phyloP scores from a whole-genome alignment of 2,113 vertebrate genomes.

The Bubalus kerabau region DNA sequence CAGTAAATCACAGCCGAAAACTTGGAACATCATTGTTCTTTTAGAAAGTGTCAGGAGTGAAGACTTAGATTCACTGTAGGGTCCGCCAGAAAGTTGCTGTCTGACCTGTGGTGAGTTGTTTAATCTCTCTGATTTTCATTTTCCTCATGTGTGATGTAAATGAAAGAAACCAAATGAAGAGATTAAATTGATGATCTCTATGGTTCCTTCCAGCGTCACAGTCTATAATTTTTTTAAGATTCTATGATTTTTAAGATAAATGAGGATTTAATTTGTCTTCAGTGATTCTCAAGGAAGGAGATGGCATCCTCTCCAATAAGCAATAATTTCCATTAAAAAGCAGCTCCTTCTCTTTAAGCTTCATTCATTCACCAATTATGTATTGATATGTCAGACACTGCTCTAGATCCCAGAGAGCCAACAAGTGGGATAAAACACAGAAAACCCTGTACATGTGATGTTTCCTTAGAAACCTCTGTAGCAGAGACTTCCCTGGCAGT shows the following conservation, averaged over 20 bases:
- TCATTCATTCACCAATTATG: not conserved
- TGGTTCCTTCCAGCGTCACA: not conserved
- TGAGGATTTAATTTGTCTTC: not conserved
- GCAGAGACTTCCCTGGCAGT: not conserved
- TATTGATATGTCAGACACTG: not conserved
- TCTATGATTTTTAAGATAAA: not conserved
- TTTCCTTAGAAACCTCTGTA: not conserved
- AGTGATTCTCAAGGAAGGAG: not conserved
- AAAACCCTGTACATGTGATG: accelerated
- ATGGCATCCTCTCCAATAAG: not conserved
- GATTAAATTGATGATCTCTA: not conserved
- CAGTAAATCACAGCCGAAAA: not conserved
- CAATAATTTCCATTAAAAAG: not conserved
- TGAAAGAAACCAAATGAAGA: not conserved
- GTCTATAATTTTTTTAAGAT: not conserved
- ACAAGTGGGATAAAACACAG: not conserved
- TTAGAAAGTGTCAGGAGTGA: not conserved
- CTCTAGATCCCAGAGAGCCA: not conserved
- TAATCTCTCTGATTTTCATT: not conserved
- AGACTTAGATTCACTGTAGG: not conserved
- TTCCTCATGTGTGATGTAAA: not conserved
- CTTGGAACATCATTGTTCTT: not conserved
- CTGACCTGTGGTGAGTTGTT: not conserved
- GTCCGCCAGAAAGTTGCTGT: not conserved
- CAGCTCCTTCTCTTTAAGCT: not conserved